Base-by-base conservation (phyloP, 1,140 invertebrate species). In the Habropoda laboriosa region DNA sequence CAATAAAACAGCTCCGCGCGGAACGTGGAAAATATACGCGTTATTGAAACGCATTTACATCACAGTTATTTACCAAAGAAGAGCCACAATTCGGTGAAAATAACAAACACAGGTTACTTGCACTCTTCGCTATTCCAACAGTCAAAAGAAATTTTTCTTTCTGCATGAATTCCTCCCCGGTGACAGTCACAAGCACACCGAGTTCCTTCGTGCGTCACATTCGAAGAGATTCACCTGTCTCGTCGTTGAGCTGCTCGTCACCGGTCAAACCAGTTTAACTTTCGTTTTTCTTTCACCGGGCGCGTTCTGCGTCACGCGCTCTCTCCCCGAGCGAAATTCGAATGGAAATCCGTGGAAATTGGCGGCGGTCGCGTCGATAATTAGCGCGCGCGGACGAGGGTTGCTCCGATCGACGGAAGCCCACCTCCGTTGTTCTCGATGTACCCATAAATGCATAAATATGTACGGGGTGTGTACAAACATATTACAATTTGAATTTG, bases 401-500 rank as follows among this genome's bases (percentile, higher is more conserved):
- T 5, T 24, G 47, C 40, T 3, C 40, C 0, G 10, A 32, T 24
- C 35, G 18, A n/a, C n/a, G n/a, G n/a, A n/a, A n/a, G n/a, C n/a
- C 18, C 42, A 24, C 21, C 60, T 16, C 8, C 32, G 4, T 18
- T 30, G 6, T 4, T 1, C 24, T 8, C 38, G 10, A 3, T 4
- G 12, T 3, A 6, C 58, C 30, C 80, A 71, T 66, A 78, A 85
- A 82, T 81, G 64, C 57, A 55, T 85, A 72, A 77, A 81, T 85
- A 71, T 78, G 57, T 79, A 74, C 58, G 51, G 61, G 53, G 27
- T 47, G 47, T 68, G 16, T 67, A 45, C 32, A 55, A 81, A 84
- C 80, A 82, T 86, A 86, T 86, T 86, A 85, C 84, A 82, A 86
- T 86, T 82, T 85, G 83, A 85, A 85, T 85, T 55, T 72, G 79